These are phyloP conservation scores for Pardalotus punctatus DNA, from an alignment of 2,113 vertebrate species.

Conservation along the genomic window DNA sequence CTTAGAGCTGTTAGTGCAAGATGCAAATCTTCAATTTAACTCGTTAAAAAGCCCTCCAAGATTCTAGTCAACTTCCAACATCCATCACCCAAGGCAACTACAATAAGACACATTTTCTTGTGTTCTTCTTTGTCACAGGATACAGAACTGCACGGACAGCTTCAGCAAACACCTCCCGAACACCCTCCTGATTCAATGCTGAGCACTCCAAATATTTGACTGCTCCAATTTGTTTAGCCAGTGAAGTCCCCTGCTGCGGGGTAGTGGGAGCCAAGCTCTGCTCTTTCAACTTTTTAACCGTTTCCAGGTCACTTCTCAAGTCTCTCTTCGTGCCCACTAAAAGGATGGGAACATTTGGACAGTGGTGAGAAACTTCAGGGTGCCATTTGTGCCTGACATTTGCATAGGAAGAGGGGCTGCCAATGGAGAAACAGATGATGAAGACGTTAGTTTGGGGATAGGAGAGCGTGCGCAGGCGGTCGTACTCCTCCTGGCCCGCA, in stretches of 20 bases:
- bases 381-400: slow-evolving; percentile 96
- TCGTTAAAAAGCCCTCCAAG: neutral
- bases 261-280: slow-evolving; percentile 86
- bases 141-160: slow-evolving; percentile 90
- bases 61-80: neutral
- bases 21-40: slow-evolving; percentile 54
- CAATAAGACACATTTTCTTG: slow-evolving; percentile 88
- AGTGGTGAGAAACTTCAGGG: slow-evolving; percentile 91
- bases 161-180: slow-evolving; percentile 89
- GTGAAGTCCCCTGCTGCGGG: slow-evolving; percentile 84
- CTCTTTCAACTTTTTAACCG: slow-evolving; percentile 92
- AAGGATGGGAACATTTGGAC: slow-evolving; percentile 88
- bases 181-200: slow-evolving; percentile 86
- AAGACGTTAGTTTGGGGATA: slow-evolving; percentile 94
- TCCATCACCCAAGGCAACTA: slow-evolving; percentile 66
- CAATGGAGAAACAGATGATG: slow-evolving; percentile 92
- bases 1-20: slow-evolving; percentile 70
- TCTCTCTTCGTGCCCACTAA: slow-evolving; percentile 92
- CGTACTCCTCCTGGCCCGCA: slow-evolving; percentile 92
- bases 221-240: slow-evolving; percentile 90
- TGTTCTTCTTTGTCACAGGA: slow-evolving; percentile 87
- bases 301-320: slow-evolving; percentile 85
- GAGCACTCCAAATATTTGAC: slow-evolving; percentile 96
- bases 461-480: slow-evolving; percentile 88
- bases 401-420: slow-evolving; percentile 89